These are phyloP conservation scores for Dermatemys mawii DNA, from an alignment of 2,113 vertebrate genomes.

Conservation along the genomic window DNA sequence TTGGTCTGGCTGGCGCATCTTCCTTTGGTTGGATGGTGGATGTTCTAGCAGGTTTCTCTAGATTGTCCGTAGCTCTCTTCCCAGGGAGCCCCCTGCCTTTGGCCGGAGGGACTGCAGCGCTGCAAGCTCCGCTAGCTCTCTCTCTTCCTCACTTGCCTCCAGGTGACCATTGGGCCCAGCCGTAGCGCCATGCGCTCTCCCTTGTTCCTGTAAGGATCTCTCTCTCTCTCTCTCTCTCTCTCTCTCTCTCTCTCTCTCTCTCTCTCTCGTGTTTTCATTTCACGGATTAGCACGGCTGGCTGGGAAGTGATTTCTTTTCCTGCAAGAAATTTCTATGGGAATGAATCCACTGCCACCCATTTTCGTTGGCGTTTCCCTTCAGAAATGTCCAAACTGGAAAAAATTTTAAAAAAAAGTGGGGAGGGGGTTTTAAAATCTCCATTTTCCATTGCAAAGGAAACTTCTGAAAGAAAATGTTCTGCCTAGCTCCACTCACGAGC, in stretches of 20 bases:
- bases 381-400: background rate
- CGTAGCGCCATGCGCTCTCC: fast-evolving
- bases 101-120: background rate
- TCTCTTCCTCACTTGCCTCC: background rate
- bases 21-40: background rate
- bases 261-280: background rate
- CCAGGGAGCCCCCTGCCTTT: background rate
- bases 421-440: background rate
- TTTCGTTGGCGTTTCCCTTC: background rate
- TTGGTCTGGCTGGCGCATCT: background rate
- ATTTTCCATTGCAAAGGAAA: background rate
- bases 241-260: background rate
- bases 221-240: background rate
- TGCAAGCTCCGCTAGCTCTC: background rate
- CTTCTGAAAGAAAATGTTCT: background rate
- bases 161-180: background rate
- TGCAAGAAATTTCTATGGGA: background rate
- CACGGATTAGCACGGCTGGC: background rate
- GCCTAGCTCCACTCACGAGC: fast-evolving
- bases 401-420: background rate
- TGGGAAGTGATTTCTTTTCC: background rate
- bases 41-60: background rate
- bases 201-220: background rate
- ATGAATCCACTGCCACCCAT: background rate
- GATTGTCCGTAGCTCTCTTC: background rate